These are phyloP conservation scores for Dryadula phaetusa DNA, from an alignment of 2,888 invertebrate species.

Conservation along the genomic window DNA sequence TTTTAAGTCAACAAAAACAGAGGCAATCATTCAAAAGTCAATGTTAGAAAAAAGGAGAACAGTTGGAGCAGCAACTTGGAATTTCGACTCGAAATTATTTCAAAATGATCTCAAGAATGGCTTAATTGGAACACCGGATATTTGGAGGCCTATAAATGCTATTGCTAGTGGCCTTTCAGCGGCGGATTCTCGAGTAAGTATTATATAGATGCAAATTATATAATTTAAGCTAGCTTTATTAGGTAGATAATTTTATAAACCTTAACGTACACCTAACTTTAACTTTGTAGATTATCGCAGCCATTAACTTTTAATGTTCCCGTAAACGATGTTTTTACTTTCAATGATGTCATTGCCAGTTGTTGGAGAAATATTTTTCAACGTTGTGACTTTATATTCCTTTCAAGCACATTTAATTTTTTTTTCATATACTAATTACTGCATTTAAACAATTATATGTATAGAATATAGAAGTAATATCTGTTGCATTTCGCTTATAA, in stretches of 20 bases:
- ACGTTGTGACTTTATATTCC: constrained; percentile 4
- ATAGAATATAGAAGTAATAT: neutral
- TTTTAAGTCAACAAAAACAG: constrained; percentile 76
- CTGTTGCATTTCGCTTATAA: neutral
- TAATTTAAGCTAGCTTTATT: neutral
- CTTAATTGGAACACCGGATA: constrained; percentile 87
- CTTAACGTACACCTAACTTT: constrained; percentile 7
- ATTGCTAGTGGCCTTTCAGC: constrained; percentile 86
- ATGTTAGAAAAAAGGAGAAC: constrained; percentile 86
- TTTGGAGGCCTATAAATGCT: constrained; percentile 88
- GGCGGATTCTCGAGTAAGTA: constrained; percentile 81
- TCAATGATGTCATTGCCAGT: constrained; percentile 29
- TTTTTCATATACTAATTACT: neutral
- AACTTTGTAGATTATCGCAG: constrained; percentile 26
- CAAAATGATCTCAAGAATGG: constrained; percentile 85
- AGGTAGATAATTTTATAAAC: constrained; percentile 4
- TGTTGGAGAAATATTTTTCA: constrained; percentile 17
- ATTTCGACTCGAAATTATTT: constrained; percentile 86
- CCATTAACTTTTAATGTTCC: constrained; percentile 30
- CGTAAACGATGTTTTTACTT: constrained; percentile 28
- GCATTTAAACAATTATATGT: too few relatives aligned
- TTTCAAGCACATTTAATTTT: neutral
- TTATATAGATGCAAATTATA: constrained; percentile 3
- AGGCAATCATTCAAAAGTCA: constrained; percentile 75
- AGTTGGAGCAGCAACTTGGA: constrained; percentile 88